phyloP scores from a whole-genome alignment of 2,888 invertebrate species.

The Drosophila ezoana region DNA sequence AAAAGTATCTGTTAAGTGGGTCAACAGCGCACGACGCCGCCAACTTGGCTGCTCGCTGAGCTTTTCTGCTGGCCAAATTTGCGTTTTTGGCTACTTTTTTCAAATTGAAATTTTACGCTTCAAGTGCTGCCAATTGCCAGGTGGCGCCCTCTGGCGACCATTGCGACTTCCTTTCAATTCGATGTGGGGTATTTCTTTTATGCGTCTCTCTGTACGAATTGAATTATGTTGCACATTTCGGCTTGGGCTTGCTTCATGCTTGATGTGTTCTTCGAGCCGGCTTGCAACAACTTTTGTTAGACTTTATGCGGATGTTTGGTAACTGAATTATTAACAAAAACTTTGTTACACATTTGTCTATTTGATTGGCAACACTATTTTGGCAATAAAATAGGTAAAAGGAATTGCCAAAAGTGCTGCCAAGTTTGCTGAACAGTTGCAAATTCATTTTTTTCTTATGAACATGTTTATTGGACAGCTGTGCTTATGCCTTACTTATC shows the following conservation, averaged over 20 bases:
- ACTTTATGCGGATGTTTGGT: constrained; percentile 65
- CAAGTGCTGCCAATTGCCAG: constrained; percentile 32
- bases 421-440: not conserved
- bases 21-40: constrained; percentile 41
- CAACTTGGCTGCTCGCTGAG: constrained; percentile 33
- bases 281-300: constrained; percentile 40
- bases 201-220: constrained; percentile 56
- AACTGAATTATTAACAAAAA: constrained; percentile 55
- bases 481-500: not conserved
- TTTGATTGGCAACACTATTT: constrained; percentile 11
- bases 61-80: constrained; percentile 25
- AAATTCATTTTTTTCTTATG: not conserved
- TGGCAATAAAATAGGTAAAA: constrained; percentile 2
- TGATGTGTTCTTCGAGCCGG: constrained; percentile 46
- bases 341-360: constrained; percentile 31
- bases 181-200: constrained; percentile 27
- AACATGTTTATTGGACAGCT: not conserved
- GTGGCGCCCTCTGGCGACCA: constrained; percentile 18
- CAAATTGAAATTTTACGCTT: constrained; percentile 52
- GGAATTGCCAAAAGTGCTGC: not conserved
- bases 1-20: constrained; percentile 46
- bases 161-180: constrained; percentile 50
- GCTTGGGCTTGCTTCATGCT: constrained; percentile 58
- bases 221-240: constrained; percentile 76
- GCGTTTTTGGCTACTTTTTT: constrained; percentile 21